Base-by-base conservation (phyloP, 2,888 invertebrate species). In the Notodonta ziczac region DNA sequence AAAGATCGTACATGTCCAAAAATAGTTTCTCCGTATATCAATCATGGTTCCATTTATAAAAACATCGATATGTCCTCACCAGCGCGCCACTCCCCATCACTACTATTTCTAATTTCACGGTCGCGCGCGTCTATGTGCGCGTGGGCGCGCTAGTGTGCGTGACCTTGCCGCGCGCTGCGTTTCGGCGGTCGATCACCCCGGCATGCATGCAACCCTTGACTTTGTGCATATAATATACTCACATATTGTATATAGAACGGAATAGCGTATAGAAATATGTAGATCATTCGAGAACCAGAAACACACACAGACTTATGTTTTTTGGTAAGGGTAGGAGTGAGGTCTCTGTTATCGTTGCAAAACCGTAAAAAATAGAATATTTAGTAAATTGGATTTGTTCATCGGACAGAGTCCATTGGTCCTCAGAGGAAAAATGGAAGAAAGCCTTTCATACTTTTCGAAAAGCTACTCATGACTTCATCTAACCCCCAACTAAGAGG, bases 21-120 rank as follows among this genome's bases (percentile, higher is more conserved):
- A 35, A 35, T 35, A 35, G 6, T 7, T 6, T 0, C 4, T 7
- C 7, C 6, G 7, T 35, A 35, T 35, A 7, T 10, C 16, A 5
- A 8, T 9, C 8, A 12, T 9, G 7, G 9, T 16, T 50, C 50
- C 53, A 53, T 53, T 53, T 53, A 32, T 13, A 10, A 50, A 24
- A 55, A 55, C 40, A 44, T 56, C 56, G 56, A 55, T 55, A 55
- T 51, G 39, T 24, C 42, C 2, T 13, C 2, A 44, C 12, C 14
- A 14, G 16, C 16, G 44, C 24, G 12, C 9, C 35, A 7, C 39
- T 7, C 9, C 56, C 44, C 84, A 70, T 67, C 86, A 78, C 86
- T 86, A 85, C 63, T 82, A 83, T 85, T 84, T 88, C 88, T 88
- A 88, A 88, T 85, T 85, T 86, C 85, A 85, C 82, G 85, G 85